phyloP scores from a whole-genome alignment of 2,888 invertebrate genomes.

The Oligia strigilis region DNA sequence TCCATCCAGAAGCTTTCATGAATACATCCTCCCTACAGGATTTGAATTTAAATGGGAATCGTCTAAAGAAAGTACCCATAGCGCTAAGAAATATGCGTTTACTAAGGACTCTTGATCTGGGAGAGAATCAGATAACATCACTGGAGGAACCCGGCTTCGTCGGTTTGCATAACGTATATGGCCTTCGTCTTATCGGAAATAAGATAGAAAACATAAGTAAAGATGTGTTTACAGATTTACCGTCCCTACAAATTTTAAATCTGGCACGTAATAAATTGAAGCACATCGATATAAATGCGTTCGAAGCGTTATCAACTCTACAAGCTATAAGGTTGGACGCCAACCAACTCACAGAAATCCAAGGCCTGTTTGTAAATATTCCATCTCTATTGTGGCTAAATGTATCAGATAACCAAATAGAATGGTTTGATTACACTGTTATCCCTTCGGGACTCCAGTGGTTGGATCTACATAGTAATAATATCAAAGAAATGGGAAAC shows the following conservation, averaged over 20 bases:
- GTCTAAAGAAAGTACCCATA: conserved; percentile 94
- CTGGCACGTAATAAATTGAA: conserved; percentile 96
- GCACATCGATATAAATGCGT: conserved; percentile 94
- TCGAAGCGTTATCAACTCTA: conserved; percentile 94
- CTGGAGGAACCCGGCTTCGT: conserved; percentile 95
- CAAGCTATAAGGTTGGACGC: conserved; percentile 97
- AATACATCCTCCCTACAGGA: conserved; percentile 98
- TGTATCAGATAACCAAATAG: conserved; percentile 97
- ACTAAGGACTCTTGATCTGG: conserved; percentile 96
- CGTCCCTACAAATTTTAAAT: conserved; percentile 96
- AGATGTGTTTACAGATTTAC: conserved; percentile 94
- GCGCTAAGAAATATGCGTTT: conserved; percentile 96
- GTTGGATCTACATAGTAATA: conserved; percentile 97
- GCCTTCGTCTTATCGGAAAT: conserved; percentile 97
- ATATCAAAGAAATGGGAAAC: conserved; percentile 94
- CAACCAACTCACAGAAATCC: conserved; percentile 95
- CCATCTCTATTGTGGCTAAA: conserved; percentile 96
- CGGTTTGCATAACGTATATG: conserved; percentile 96
- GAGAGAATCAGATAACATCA: conserved; percentile 96
- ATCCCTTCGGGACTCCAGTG: conserved; percentile 96
- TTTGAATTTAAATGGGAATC: conserved; percentile 97
- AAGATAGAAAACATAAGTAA: conserved; percentile 95
- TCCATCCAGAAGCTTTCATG: conserved; percentile 96
- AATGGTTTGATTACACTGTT: conserved; percentile 96
- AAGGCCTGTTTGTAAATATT: conserved; percentile 95